Base-by-base conservation (phyloP, 2,888 invertebrate genomes). In the Machimus rusticus region DNA sequence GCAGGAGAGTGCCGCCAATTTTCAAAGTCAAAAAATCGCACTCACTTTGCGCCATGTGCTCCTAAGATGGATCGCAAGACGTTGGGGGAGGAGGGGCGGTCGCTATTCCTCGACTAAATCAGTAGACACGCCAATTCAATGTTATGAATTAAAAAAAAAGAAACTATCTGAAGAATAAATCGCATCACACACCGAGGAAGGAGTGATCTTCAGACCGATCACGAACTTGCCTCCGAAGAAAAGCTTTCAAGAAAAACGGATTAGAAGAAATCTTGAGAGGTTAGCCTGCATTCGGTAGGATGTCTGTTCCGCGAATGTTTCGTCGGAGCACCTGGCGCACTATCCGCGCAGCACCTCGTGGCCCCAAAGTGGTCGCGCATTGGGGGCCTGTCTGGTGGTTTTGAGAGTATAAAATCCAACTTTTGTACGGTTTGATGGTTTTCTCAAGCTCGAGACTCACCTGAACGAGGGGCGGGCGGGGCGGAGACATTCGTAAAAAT, bases 401-500 rank as follows among this genome's bases (percentile, higher is more conserved):
- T 79, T 79, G 28, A 46, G 51, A 55, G 79, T 84, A 46, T 46
- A 34, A 84, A 84, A 57, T 84, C 82, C 55, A 51, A 57, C 31
- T 84, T 84, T 84, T 84, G 39, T 66, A 66, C 66, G 82, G 82
- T 84, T 84, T 84, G 82, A 57, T 37, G 82, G 39, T 84, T 84
- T 82, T 84, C 37, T 51, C 51, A 51, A 66, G 34, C 37, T 66
- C 57, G 12, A 46, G 34, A 34, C 78, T 79, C 55, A 39, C 79
- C 28, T 43, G 57, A 81, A 31, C 16, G 57, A 55, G 55, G 57
- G 51, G 51, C 16, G 55, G 46, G 14, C 5, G 66, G 82, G 57
- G 55, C 57, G 19, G 31, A 51, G 31, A 31, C 74, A 74, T 46
- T 46, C 57, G 43, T 46, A 86, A 77, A 85, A 86, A 86, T 77